Conservation (phyloP, 2,888 invertebrate species). For the Fragum sueziense region DNA sequence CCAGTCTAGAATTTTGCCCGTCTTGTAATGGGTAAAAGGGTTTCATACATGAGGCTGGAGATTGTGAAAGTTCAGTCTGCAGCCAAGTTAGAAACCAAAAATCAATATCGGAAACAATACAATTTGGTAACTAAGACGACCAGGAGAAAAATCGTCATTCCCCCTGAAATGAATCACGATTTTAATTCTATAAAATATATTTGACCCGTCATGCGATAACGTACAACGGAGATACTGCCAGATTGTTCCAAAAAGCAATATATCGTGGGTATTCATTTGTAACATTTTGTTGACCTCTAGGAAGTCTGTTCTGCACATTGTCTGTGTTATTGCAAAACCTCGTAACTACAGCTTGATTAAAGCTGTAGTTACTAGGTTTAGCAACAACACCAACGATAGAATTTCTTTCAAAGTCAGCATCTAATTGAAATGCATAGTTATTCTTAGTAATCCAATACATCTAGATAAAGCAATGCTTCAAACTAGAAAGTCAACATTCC, state of each 20-base stretch:
- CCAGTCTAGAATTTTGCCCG: no score
- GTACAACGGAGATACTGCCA: background rate
- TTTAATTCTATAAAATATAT: constrained; percentile 18
- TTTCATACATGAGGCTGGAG: background rate
- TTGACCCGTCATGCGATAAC: background rate
- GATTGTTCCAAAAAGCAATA: background rate
- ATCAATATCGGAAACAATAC: constrained; percentile 10
- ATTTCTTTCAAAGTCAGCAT: no score
- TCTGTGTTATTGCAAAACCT: no score
- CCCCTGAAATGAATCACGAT: constrained; percentile 10
- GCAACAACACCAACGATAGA: no score
- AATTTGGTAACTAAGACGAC: constrained; percentile 11
- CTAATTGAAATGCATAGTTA: no score
- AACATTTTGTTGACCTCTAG: no score
- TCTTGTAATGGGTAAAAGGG: background rate
- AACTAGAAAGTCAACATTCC: no score
- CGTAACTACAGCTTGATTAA: no score
- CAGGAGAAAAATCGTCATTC: background rate
- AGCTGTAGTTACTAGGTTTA: no score
- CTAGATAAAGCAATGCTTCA: no score
- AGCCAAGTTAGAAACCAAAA: background rate
- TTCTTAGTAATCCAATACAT: no score
- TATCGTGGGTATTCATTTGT: background rate
- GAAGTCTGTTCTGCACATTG: no score
- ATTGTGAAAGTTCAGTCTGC: background rate